Percentiles rank a stretch among this genome's conserved stretches.
Conservation (phyloP, 2,888 invertebrate species). For the Lasioglossum vierecki region DNA sequence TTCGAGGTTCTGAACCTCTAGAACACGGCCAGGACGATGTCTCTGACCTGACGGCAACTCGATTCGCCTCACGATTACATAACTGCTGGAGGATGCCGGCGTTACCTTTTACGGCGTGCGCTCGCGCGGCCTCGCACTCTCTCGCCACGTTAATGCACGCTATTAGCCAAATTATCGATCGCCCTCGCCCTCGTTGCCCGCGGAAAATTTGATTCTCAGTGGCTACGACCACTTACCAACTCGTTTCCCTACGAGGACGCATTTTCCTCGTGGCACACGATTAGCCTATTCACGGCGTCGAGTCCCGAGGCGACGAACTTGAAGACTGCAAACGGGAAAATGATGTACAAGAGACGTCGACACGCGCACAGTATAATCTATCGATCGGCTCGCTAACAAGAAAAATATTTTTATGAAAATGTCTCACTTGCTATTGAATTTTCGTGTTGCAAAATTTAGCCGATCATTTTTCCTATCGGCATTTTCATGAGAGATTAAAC, state of each 20-base stretch:
- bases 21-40: constrained; percentile 46
- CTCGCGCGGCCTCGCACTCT: constrained; percentile 5
- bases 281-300: neutral
- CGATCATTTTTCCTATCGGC: no score
- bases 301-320: neutral
- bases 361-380: no score
- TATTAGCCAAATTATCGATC: constrained; percentile 38
- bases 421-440: no score
- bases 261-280: neutral
- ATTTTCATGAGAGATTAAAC: no score
- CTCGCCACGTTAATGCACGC: constrained; percentile 14
- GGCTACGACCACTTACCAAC: neutral
- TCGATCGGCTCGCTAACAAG: no score
- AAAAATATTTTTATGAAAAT: no score
- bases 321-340: neutral
- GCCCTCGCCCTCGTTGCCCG: neutral
- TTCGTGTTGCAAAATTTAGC: no score
- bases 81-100: constrained; percentile 53
- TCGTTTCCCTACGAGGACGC: neutral
- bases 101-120: constrained; percentile 57
- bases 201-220: neutral
- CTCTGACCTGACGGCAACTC: constrained; percentile 45
- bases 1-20: constrained; percentile 51
- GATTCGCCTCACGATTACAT: constrained; percentile 57
- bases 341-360: neutral